Evolutionary conservation across 2,888 invertebrate species (phyloP), one percentile per base, ranked within the genome.

Genomic region (Phlogophora meticulosa): DNA sequence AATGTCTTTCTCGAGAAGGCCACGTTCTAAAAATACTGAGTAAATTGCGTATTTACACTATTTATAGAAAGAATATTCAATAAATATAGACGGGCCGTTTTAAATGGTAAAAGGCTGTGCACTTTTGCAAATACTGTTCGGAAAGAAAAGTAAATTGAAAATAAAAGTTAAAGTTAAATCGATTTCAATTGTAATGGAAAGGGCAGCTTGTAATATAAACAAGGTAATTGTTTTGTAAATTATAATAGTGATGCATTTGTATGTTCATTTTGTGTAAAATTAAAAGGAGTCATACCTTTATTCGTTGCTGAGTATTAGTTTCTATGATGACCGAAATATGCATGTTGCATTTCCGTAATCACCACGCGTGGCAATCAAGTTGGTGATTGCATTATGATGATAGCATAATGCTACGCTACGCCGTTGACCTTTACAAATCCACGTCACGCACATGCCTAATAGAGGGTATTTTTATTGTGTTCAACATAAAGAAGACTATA

Each of bases 21-120:
- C 60, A 53, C 48, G 42, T n/a, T 40, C 59, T 78, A 75, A 72
- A 72, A 65, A 66, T 75, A 78, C 51, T 56, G n/a, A 28, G 48
- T 60, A 45, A 65, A 56, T 60, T 78, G 59, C 38, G 66, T 52
- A 52, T 62, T 71, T 32, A 62, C 40, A 77, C 46, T 55, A 72
- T 74, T 74, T 74, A 59, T 78, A 51, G 49, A 59, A 38, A 42
- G 13, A 65, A 55, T 59, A 65, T 59, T 78, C 55, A 51, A 59
- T 73, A 59, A 78, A 59, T 40, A 77, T 45, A 62, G 38, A 43
- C 28, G 56, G 38, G 46, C 43, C 7, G 1, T 51, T 77, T 59
- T 59, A 56, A 59, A 56, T 59, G 15, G 48, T 43, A 55, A 63
- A 42, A 28, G 11, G 9, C 46, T 15, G 20, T 15, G n/a, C 20